phyloP scores from a whole-genome alignment of 2,797 vertebrate species.

The Falco rusticolus region DNA sequence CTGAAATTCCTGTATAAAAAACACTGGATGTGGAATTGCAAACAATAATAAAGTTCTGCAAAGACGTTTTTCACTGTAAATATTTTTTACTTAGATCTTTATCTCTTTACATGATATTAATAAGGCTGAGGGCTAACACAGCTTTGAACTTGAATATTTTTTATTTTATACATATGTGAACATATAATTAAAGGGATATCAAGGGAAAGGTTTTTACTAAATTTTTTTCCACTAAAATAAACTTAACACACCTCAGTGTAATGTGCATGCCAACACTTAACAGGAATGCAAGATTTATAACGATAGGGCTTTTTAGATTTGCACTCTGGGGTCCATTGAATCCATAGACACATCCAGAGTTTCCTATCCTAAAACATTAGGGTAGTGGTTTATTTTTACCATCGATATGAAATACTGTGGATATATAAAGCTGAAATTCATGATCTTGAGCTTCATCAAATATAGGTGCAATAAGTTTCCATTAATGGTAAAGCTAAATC shows the following conservation, averaged over 20 bases:
- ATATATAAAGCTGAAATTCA: conserved; percentile 53
- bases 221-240: conserved; percentile 68
- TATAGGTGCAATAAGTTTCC: conserved; percentile 58
- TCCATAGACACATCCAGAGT: conserved; percentile 73
- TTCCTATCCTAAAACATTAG: conserved; percentile 70
- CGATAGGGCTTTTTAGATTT: conserved; percentile 68
- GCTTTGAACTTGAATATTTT: not conserved
- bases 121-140: not conserved
- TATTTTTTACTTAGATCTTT: conserved; percentile 41
- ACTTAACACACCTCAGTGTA: conserved; percentile 72
- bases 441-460: conserved; percentile 66
- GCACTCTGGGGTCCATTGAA: conserved; percentile 78
- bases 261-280: conserved; percentile 78
- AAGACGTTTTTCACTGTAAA: conserved; percentile 24
- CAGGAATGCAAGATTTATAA: conserved; percentile 80
- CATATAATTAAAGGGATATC: not conserved
- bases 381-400: conserved; percentile 69
- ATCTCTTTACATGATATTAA: conserved; percentile 13
- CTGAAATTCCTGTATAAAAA: conserved; percentile 19
- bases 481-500: conserved; percentile 43
- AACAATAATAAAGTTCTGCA: conserved; percentile 53
- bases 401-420: conserved; percentile 53
- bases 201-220: conserved; percentile 42
- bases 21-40: not conserved
- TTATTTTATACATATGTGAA: conserved; percentile 32